These are phyloP conservation scores for Triops longicaudatus DNA, from an alignment of 1,140 invertebrate genomes.

Conservation along the genomic window DNA sequence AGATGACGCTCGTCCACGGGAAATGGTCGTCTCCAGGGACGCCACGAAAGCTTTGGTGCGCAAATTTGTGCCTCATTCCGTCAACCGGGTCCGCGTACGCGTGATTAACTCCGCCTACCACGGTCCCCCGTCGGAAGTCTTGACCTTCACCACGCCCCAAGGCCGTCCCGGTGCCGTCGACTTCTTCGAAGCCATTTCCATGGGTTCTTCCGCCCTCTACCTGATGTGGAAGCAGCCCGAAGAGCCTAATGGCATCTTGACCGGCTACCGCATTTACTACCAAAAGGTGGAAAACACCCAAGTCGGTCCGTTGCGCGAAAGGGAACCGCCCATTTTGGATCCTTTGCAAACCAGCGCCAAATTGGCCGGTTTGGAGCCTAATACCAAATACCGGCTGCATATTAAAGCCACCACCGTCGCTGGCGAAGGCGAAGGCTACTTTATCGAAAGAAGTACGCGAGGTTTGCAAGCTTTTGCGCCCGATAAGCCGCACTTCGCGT, in stretches of 20 bases:
- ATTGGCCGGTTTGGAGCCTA: slow-evolving; percentile 69
- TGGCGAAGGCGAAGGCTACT: slow-evolving; percentile 72
- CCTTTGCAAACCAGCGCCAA: slow-evolving; percentile 68
- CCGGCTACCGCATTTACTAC: slow-evolving; percentile 87
- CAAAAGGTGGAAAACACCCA: slow-evolving; percentile 64
- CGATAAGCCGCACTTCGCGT: slow-evolving; percentile 65
- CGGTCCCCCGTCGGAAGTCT: slow-evolving; percentile 74
- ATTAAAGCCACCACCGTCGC: slow-evolving; percentile 70
- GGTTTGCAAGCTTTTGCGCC: slow-evolving; percentile 49
- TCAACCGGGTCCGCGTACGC: slow-evolving; percentile 79
- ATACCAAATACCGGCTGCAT: slow-evolving; percentile 73
- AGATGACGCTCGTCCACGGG: slow-evolving; percentile 59
- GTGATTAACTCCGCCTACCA: slow-evolving; percentile 83
- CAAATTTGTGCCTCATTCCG: slow-evolving; percentile 79
- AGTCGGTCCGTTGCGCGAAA: slow-evolving; percentile 55
- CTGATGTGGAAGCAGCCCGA: slow-evolving; percentile 86
- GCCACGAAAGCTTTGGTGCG: slow-evolving; percentile 62
- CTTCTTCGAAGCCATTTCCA: slow-evolving; percentile 67
- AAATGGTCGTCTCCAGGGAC: slow-evolving; percentile 68
- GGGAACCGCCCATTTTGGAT: slow-evolving; percentile 65
- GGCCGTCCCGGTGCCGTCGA: slow-evolving; percentile 84
- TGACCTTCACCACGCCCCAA: slow-evolving; percentile 82
- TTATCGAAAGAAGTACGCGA: slow-evolving; percentile 67
- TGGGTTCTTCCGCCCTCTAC: slow-evolving; percentile 79
- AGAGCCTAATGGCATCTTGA: slow-evolving; percentile 85